phyloP scores from a whole-genome alignment of 2,888 invertebrate species.

The Drosophila tripunctata region DNA sequence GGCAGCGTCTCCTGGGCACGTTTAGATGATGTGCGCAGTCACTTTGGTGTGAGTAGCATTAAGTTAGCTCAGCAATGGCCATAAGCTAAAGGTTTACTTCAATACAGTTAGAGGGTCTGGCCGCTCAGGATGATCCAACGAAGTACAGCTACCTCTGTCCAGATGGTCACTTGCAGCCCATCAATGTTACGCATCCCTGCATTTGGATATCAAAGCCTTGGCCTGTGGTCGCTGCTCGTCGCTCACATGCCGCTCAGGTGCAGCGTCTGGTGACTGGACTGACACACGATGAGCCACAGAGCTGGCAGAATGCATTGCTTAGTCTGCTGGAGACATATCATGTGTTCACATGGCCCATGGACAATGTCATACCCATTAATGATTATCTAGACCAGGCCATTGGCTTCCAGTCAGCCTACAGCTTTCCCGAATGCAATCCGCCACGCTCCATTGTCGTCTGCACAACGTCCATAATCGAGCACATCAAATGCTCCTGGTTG shows the following conservation, averaged over 20 bases:
- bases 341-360: constrained; percentile 85
- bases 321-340: constrained; percentile 87
- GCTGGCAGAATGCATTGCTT: constrained; percentile 87
- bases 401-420: constrained; percentile 88
- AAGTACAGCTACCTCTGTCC: constrained; percentile 90
- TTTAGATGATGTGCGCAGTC: constrained; percentile 87
- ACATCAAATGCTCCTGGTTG: constrained; percentile 92
- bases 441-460: constrained; percentile 88
- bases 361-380: constrained; percentile 87
- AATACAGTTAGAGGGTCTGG: constrained; percentile 82
- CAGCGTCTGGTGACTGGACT: constrained; percentile 85
- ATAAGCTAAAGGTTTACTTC: no score
- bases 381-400: constrained; percentile 88
- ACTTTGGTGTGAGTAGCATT: constrained; percentile 86
- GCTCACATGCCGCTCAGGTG: constrained; percentile 85
- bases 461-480: constrained; percentile 88
- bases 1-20: constrained; percentile 94
- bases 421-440: constrained; percentile 89
- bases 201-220: constrained; percentile 92
- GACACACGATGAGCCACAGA: constrained; percentile 81
- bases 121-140: constrained; percentile 82
- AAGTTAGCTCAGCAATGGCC: no score
- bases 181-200: constrained; percentile 87
- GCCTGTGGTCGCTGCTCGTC: constrained; percentile 89
- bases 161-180: constrained; percentile 88